These are phyloP conservation scores for Misgurnus mizolepis DNA, from an alignment of 2,113 vertebrate species.

Conservation along the genomic window DNA sequence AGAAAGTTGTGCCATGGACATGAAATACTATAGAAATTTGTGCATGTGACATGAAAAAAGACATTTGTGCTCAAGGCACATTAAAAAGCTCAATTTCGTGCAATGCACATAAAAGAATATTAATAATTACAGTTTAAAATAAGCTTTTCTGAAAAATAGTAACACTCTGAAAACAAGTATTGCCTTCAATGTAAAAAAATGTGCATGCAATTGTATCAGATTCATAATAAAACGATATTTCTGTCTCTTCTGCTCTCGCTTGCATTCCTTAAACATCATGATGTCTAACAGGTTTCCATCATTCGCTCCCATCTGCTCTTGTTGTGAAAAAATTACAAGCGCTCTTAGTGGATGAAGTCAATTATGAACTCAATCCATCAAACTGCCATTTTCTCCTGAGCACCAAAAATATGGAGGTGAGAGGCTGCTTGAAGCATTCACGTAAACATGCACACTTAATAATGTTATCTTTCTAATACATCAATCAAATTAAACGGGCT, in stretches of 20 bases:
- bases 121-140: too few relatives aligned
- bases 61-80: too few relatives aligned
- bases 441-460: constrained; percentile 17
- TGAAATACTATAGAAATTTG: too few relatives aligned
- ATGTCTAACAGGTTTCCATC: constrained; percentile 44
- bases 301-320: constrained; percentile 55
- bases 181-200: too few relatives aligned
- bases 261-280: neutral
- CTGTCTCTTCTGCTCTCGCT: neutral
- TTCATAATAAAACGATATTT: too few relatives aligned
- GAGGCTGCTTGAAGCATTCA: constrained; percentile 21
- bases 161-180: too few relatives aligned
- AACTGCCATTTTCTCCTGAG: constrained; percentile 54
- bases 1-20: too few relatives aligned
- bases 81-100: too few relatives aligned
- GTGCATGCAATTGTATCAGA: too few relatives aligned
- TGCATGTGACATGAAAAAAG: too few relatives aligned
- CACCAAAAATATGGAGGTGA: constrained; percentile 41
- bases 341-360: constrained; percentile 61
- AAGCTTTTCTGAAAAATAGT: too few relatives aligned
- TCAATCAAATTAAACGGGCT: constrained; percentile 12
- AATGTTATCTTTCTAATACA: constrained; percentile 22
- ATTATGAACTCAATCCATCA: constrained; percentile 68
- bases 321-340: constrained; percentile 55
- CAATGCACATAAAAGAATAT: too few relatives aligned